Base-by-base conservation (phyloP, 2,888 invertebrate species). In the Choreutis nemorana region DNA sequence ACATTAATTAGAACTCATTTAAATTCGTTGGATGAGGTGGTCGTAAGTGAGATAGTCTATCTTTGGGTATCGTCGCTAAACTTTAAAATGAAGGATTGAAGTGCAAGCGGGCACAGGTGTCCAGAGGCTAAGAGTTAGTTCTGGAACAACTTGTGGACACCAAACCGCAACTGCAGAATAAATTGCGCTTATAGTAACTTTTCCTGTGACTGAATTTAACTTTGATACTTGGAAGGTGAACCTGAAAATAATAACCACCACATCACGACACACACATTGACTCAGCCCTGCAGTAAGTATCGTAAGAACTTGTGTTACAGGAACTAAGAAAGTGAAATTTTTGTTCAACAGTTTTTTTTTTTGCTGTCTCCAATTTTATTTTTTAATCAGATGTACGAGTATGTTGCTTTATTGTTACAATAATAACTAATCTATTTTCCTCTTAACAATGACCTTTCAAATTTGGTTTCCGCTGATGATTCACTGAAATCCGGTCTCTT, bases 181-280 rank as follows among this genome's bases (percentile, higher is more conserved):
- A 72, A 71, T 72, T 73, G 68, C 57, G 67, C 65, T 72, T 72
- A 67, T 71, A 72, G 75, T 72, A 75, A 73, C 71, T 75, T 75
- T 71, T 72, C 63, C 60, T 61, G 52, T 41, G 56, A 66, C 65
- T 71, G 62, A 68, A 72, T 70, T 73, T 68, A n/a, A n/a, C n/a
- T n/a, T n/a, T n/a, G n/a, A n/a, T n/a, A n/a, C n/a, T n/a, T n/a
- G n/a, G n/a, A n/a, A n/a, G n/a, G n/a, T n/a, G n/a, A n/a, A n/a
- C n/a, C n/a, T n/a, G n/a, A n/a, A n/a, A n/a, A n/a, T n/a, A n/a
- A n/a, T n/a, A n/a, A n/a, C n/a, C n/a, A n/a, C n/a, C n/a, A n/a
- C n/a, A n/a, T n/a, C n/a, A n/a, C n/a, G n/a, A n/a, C n/a, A n/a
- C n/a, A n/a, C n/a, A n/a, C n/a, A n/a, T n/a, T n/a, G n/a, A n/a